A percentile compares a stretch with the other conserved stretches of the same genome.
Evolutionary conservation across 2,888 invertebrate genomes (phyloP).

Genomic region (Netelia inedita): DNA sequence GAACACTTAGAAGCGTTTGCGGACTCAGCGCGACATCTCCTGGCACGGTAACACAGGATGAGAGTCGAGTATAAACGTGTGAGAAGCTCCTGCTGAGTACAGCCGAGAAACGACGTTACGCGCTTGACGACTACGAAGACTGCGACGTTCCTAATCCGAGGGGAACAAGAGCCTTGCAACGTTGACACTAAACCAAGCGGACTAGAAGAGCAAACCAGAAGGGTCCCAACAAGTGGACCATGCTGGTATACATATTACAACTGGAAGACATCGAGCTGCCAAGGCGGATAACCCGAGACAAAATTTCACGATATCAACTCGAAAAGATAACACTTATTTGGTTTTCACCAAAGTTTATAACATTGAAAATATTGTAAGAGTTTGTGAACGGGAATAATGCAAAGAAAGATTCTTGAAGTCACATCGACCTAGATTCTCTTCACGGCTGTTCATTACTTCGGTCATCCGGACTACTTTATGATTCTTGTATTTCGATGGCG

Average conservation of each 20-base stretch:
- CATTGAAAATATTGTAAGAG: not conserved
- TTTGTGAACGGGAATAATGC: not conserved
- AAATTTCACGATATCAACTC: not conserved
- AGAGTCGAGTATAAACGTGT: slow-evolving; percentile 13
- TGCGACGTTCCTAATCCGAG: slow-evolving; percentile 58
- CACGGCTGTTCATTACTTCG: slow-evolving; percentile 46
- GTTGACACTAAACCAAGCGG: slow-evolving; percentile 53
- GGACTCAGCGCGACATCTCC: slow-evolving; percentile 6
- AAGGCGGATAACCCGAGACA: slow-evolving; percentile 26
- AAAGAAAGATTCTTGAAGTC: not conserved
- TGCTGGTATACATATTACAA: slow-evolving; percentile 24
- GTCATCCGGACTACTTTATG: slow-evolving; percentile 70
- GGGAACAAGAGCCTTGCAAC: slow-evolving; percentile 51
- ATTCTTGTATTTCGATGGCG: slow-evolving; percentile 66
- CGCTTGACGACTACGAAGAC: slow-evolving; percentile 41
- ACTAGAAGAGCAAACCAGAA: slow-evolving; percentile 52
- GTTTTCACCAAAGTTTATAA: slow-evolving; percentile 14
- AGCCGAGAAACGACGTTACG: slow-evolving; percentile 26
- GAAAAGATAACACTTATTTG: slow-evolving; percentile 14
- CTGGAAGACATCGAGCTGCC: slow-evolving; percentile 3
- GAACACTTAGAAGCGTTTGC: slow-evolving; percentile 31
- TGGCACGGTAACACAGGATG: slow-evolving; percentile 8
- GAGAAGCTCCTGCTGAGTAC: not conserved
- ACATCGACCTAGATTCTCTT: slow-evolving; percentile 20
- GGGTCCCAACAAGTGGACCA: slow-evolving; percentile 38